phyloP scores from a whole-genome alignment of 2,888 invertebrate genomes.

The Torymus texanus region DNA sequence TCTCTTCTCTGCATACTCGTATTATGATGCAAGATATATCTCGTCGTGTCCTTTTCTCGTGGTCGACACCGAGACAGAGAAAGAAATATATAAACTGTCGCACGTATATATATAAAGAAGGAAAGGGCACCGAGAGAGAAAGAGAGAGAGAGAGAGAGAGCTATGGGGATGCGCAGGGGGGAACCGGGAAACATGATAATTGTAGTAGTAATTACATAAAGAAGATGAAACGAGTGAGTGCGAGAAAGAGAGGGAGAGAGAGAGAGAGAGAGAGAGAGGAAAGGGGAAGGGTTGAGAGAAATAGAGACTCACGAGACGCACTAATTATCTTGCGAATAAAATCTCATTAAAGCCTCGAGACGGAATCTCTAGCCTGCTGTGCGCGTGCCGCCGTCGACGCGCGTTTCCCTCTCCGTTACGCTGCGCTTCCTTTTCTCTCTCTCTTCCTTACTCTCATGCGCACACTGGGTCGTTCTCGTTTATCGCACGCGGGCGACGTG shows the following conservation, averaged over 20 bases:
- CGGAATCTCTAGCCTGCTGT: slow-evolving; percentile 61
- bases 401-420: slow-evolving; percentile 30
- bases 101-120: slow-evolving; percentile 11
- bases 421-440: neutral
- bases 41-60: neutral
- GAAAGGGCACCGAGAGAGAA: neutral
- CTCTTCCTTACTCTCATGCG: neutral
- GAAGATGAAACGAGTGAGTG: slow-evolving; percentile 57
- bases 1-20: no score
- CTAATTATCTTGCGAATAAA: slow-evolving; percentile 68
- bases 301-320: slow-evolving; percentile 64
- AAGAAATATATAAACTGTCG: neutral
- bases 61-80: neutral
- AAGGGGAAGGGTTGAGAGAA: slow-evolving; percentile 51
- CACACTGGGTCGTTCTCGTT: slow-evolving; percentile 37
- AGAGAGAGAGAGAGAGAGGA: slow-evolving; percentile 56
- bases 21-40: neutral
- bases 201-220: slow-evolving; percentile 65
- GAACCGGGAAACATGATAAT: slow-evolving; percentile 61
- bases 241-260: slow-evolving; percentile 38
- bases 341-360: slow-evolving; percentile 65
- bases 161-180: neutral
- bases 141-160: neutral
- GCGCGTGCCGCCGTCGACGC: slow-evolving; percentile 58
- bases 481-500: slow-evolving; percentile 2